These are phyloP conservation scores for Ceratitis capitata DNA, from an alignment of 1,140 invertebrate species.

Conservation along the genomic window DNA sequence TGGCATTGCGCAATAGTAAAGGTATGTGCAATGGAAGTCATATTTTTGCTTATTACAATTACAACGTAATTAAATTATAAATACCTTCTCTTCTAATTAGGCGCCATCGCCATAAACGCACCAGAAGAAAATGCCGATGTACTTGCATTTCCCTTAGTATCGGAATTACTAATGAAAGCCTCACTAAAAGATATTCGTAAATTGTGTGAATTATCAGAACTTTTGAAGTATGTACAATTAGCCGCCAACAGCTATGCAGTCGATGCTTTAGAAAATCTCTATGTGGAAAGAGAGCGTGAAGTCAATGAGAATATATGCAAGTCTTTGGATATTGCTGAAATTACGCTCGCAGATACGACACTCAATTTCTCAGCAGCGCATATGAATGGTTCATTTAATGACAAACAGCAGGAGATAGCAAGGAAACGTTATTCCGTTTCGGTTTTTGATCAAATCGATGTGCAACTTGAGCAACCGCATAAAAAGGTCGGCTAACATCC, in stretches of 20 bases:
- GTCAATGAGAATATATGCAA: conserved; percentile 56
- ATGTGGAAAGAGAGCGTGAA: conserved; percentile 45
- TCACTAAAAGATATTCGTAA: conserved; percentile 45
- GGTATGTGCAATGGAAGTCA: neutral
- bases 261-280: conserved; percentile 50
- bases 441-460: conserved; percentile 59
- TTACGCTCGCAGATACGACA: conserved; percentile 50
- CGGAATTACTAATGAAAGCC: conserved; percentile 52
- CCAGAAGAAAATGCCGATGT: conserved; percentile 52
- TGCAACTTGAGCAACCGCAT: conserved; percentile 48
- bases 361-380: conserved; percentile 53
- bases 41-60: neutral
- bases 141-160: conserved; percentile 55
- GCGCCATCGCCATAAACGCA: neutral
- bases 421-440: conserved; percentile 58
- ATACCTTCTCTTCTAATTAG: no score
- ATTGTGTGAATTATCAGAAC: conserved; percentile 50
- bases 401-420: conserved; percentile 38
- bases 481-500: conserved; percentile 48
- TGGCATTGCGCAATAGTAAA: neutral
- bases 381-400: conserved; percentile 50
- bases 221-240: conserved; percentile 55
- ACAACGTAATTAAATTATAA: no score
- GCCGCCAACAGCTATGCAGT: conserved; percentile 50
- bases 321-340: conserved; percentile 47